A percentile compares a stretch with the other conserved stretches of the same genome.
Conservation (phyloP, 1,140 invertebrate genomes). For the Drosophila orena region DNA sequence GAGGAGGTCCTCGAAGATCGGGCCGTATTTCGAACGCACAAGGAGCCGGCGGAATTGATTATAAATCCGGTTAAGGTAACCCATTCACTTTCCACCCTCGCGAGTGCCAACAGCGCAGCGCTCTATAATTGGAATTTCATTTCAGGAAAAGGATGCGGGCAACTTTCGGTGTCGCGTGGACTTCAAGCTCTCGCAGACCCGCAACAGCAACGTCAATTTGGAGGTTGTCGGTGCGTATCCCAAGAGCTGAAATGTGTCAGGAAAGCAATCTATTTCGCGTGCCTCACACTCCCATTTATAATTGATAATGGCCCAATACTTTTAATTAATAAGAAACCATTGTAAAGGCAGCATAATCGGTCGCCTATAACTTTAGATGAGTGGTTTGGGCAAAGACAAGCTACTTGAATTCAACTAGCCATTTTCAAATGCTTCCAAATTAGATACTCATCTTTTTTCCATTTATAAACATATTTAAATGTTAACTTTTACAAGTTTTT, state of each 20-base stretch:
- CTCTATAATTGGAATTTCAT: slow-evolving; percentile 82
- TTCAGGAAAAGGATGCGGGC: slow-evolving; percentile 89
- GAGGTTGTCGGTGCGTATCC: slow-evolving; percentile 91
- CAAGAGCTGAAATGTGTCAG: slow-evolving; percentile 18
- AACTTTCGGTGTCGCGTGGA: slow-evolving; percentile 92
- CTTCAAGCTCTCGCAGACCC: slow-evolving; percentile 92
- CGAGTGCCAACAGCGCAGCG: slow-evolving; percentile 55
- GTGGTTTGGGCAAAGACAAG: too few species aligned
- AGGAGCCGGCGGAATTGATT: slow-evolving; percentile 86
- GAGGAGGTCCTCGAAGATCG: slow-evolving; percentile 86
- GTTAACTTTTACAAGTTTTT: too few species aligned
- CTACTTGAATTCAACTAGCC: too few species aligned
- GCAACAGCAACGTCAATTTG: slow-evolving; percentile 91
- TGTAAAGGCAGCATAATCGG: neutral
- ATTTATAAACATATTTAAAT: too few species aligned
- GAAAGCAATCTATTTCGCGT: slow-evolving; percentile 14
- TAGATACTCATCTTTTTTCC: too few species aligned
- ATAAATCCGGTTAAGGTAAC: slow-evolving; percentile 84
- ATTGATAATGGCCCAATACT: neutral
- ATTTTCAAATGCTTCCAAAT: too few species aligned
- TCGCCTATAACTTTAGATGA: too few species aligned
- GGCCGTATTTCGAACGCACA: slow-evolving; percentile 86
- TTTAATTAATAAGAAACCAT: neutral
- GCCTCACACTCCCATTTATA: neutral
- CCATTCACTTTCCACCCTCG: neutral